Base-by-base conservation (phyloP, 2,888 invertebrate species). In the Clanis bilineata region DNA sequence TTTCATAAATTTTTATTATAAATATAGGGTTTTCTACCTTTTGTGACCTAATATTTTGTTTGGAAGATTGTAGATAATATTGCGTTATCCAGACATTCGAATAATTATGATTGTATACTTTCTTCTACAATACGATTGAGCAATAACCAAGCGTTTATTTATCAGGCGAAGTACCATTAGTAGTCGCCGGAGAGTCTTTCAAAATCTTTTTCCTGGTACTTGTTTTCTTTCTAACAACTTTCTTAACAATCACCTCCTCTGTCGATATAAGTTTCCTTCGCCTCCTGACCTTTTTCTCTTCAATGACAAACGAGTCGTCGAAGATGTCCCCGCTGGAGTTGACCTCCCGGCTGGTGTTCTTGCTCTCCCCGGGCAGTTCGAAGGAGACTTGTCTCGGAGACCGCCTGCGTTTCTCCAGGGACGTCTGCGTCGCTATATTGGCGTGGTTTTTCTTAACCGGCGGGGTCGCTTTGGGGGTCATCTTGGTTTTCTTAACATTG, bases 311-410 rank as follows among this genome's bases (percentile, higher is more conserved):
- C 0, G 93, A 90, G 64, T 93, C 92, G 0, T 92, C 92, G 43
- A 93, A 92, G 3, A 92, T 85, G 59, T 93, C 93, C 0, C 77
- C 82, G 56, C 92, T 92, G 0, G 88, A 82, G 61, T 90, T 82
- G 0, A 76, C 73, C 0, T 78, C 80, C 15, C 69, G 67, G 68
- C 57, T 9, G 66, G 66, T 69, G 73, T 74, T 44, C 18, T 51
- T 51, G 1, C 18, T 18, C 3, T 47, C 28, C 15, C 9, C 80
- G 0, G 91, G 90, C 47, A 88, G 89, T 59, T 90, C 85, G 51
- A 90, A 90, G 0, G 87, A 85, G 0, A 91, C 89, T 62, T 86
- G 86, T 38, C 86, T 68, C 0, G 83, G 82, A 61, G 79, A 86
- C 0, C 78, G 71, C 56, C 78, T 80, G 0, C 69, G 62, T 61